Percentiles rank a stretch among this genome's conserved stretches.
Evolutionary conservation across 2,888 invertebrate species (phyloP).

Genomic region (Heliconius aoede): DNA sequence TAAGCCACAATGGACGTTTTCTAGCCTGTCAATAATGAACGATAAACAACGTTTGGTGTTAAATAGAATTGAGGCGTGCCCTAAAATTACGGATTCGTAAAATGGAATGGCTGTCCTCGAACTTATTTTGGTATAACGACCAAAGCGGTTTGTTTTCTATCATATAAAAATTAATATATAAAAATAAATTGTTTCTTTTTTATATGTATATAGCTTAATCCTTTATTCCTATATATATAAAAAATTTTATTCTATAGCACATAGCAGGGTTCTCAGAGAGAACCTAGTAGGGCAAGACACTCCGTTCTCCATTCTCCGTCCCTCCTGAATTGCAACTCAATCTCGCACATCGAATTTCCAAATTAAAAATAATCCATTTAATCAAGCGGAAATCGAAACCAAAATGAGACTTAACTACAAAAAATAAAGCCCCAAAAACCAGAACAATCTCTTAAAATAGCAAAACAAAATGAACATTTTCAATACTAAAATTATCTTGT

Average conservation of each 20-base stretch:
- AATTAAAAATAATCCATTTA: too few species aligned
- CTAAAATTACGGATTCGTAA: constrained; percentile 38
- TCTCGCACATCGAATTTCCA: too few species aligned
- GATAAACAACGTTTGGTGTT: constrained; percentile 28
- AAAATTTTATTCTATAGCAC: too few species aligned
- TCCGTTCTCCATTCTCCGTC: too few species aligned
- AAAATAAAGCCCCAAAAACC: not conserved
- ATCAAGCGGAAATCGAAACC: too few species aligned
- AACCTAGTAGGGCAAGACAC: too few species aligned
- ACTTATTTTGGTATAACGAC: constrained; percentile 26
- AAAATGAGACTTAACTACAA: too few species aligned
- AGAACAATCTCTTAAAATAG: not conserved
- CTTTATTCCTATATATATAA: too few species aligned
- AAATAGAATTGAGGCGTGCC: constrained; percentile 38
- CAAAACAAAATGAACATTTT: not conserved
- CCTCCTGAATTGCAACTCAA: too few species aligned
- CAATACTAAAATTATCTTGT: constrained; percentile 4
- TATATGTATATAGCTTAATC: too few species aligned
- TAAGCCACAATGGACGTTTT: constrained; percentile 43
- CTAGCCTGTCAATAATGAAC: constrained; percentile 46
- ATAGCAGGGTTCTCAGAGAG: too few species aligned
- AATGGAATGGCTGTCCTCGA: constrained; percentile 45
- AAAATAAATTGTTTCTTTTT: too few species aligned
- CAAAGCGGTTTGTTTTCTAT: constrained; percentile 8
- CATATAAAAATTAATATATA: constrained; percentile 2